Evolutionary conservation across 2,888 invertebrate species (phyloP).

Genomic region (Elmis aenea): DNA sequence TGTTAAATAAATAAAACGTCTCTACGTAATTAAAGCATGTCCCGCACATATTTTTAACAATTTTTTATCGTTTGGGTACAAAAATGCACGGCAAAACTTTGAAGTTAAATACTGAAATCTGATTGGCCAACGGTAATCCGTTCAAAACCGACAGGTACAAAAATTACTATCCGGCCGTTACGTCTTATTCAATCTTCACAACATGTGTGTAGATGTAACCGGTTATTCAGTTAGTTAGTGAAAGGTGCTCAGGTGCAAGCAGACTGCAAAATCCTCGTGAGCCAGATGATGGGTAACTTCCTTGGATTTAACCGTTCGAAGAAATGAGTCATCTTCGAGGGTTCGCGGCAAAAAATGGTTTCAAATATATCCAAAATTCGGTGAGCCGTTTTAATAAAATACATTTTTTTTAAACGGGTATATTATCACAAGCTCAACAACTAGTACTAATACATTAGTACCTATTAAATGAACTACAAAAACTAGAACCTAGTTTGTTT

Average conservation of each 20-base stretch:
- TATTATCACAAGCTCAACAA: slow-evolving; percentile 20
- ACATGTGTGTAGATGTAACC: too few species aligned
- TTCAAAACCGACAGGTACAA: slow-evolving; percentile 34
- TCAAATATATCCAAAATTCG: background rate
- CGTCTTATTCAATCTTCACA: too few species aligned
- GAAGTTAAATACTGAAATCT: slow-evolving; percentile 39
- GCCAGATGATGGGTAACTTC: too few species aligned
- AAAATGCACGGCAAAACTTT: slow-evolving; percentile 41
- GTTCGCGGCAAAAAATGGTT: slow-evolving; percentile 1
- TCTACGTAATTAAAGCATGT: slow-evolving; percentile 23
- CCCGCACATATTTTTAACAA: slow-evolving; percentile 34
- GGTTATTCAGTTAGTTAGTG: too few species aligned
- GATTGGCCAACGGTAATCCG: slow-evolving; percentile 39
- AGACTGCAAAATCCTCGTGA: too few species aligned
- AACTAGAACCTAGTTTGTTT: too few species aligned
- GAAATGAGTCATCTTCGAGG: slow-evolving; percentile 4
- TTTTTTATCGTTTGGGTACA: slow-evolving; percentile 40
- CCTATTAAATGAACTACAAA: slow-evolving; percentile 7
- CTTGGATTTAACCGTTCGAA: slow-evolving; percentile 1
- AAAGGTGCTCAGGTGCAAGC: too few species aligned
- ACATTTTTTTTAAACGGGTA: slow-evolving; percentile 6
- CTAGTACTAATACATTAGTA: slow-evolving; percentile 8
- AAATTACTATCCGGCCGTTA: too few species aligned
- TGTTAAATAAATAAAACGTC: slow-evolving; percentile 19
- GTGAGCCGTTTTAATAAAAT: too few species aligned